These are phyloP conservation scores for Drosophila lacertosa DNA, from an alignment of 1,140 invertebrate species.

Conservation along the genomic window DNA sequence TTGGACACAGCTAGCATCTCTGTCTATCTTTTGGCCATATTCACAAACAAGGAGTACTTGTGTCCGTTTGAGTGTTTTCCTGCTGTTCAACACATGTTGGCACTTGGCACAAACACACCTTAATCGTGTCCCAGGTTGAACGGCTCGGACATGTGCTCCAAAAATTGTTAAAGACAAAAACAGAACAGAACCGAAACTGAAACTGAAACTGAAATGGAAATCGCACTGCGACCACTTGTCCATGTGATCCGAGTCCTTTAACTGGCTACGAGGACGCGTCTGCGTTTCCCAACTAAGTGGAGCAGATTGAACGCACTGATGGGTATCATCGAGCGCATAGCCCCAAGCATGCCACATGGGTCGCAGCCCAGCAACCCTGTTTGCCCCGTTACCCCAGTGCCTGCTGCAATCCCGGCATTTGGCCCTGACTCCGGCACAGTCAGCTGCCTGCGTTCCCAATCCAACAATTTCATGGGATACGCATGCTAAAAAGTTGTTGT, in stretches of 20 bases:
- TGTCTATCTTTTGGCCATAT: neutral
- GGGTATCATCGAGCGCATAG: conserved; percentile 2
- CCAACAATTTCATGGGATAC: conserved; percentile 1
- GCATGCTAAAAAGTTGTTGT: conserved; percentile 20
- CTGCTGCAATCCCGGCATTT: neutral
- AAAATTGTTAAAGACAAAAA: conserved; percentile 11
- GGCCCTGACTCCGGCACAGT: neutral
- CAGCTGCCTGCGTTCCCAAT: conserved; percentile 9
- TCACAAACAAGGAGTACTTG: conserved; percentile 20
- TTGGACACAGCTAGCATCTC: conserved; percentile 14
- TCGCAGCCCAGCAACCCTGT: too few relatives aligned
- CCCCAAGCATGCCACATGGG: neutral
- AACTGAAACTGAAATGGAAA: neutral
- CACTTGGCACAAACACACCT: conserved; percentile 38
- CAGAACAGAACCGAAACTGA: too few relatives aligned
- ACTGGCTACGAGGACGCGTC: conserved; percentile 20
- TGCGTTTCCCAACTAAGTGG: conserved; percentile 23
- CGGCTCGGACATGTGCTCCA: neutral
- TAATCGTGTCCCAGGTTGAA: conserved; percentile 18
- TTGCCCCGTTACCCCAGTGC: too few relatives aligned
- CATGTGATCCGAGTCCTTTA: conserved; percentile 1
- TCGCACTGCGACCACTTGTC: conserved; percentile 13
- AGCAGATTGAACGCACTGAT: conserved; percentile 25
- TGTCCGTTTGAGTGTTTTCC: conserved; percentile 39
- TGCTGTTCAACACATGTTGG: conserved; percentile 60